phyloP scores from a whole-genome alignment of 2,797 vertebrate genomes.

The Tapirus indicus region DNA sequence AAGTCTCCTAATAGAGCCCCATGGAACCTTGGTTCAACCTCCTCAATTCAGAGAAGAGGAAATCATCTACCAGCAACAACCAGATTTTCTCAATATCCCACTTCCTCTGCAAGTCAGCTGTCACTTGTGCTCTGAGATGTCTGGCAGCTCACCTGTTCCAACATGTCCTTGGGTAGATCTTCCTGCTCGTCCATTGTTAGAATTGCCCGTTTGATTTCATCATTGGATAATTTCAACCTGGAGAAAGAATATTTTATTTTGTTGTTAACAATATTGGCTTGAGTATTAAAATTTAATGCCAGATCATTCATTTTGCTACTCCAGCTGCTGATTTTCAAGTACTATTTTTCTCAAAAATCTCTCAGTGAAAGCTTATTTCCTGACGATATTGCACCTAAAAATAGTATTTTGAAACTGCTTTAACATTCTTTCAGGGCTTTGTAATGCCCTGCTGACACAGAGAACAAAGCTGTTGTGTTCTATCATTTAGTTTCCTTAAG shows the following conservation, averaged over 20 bases:
- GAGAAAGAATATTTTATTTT: conserved; percentile 73
- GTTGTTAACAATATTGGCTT: conserved; percentile 39
- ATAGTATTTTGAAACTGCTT: conserved; percentile 66
- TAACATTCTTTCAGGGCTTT: conserved; percentile 67
- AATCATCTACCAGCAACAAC: not conserved
- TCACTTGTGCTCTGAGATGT: accelerated
- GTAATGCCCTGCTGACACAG: conserved; percentile 62
- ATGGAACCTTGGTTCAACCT: not conserved
- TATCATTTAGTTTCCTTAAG: not conserved
- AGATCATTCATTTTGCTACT: conserved; percentile 1
- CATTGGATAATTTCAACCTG: conserved; percentile 98
- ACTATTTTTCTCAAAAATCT: conserved; percentile 63
- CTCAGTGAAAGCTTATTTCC: conserved; percentile 69
- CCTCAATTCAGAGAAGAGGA: not conserved
- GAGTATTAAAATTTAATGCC: not conserved
- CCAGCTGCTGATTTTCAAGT: conserved; percentile 61
- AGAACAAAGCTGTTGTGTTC: conserved; percentile 58
- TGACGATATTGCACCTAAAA: conserved; percentile 62
- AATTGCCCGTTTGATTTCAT: conserved; percentile 98
- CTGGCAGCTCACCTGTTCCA: conserved; percentile 94
- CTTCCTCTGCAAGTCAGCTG: not conserved
- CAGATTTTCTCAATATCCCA: not conserved
- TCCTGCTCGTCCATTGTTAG: conserved; percentile 99
- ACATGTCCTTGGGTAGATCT: conserved; percentile 99
- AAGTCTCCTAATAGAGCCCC: not conserved